Conservation (phyloP, 2,888 invertebrate genomes). For the Drosophila trichaetosa region DNA sequence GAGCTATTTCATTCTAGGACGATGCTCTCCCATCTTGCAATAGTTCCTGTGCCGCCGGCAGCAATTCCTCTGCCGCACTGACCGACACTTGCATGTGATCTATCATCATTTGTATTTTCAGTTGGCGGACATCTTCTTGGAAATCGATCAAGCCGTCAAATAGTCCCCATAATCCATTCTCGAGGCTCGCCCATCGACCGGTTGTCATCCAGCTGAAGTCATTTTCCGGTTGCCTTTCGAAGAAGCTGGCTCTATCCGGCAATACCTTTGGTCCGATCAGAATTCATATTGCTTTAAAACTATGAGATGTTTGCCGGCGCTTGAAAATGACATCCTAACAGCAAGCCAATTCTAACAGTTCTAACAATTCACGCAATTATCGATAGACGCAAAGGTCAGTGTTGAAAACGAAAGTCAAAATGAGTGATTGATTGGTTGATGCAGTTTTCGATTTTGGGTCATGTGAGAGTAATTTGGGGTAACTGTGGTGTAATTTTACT, state of each 20-base stretch:
- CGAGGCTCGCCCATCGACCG: constrained; percentile 52
- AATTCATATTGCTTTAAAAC: constrained; percentile 53
- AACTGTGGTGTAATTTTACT: no score
- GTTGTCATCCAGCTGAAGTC: constrained; percentile 61
- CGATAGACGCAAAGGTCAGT: not conserved
- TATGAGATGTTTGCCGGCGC: constrained; percentile 47
- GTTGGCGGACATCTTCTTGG: constrained; percentile 25
- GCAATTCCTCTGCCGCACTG: constrained; percentile 14
- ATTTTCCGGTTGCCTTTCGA: constrained; percentile 23
- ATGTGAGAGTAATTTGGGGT: not conserved
- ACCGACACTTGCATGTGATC: constrained; percentile 50
- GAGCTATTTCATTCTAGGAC: constrained; percentile 14
- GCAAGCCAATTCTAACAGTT: constrained; percentile 26
- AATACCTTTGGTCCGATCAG: constrained; percentile 32
- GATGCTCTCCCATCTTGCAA: constrained; percentile 10
- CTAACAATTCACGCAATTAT: no score
- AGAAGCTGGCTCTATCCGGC: constrained; percentile 36
- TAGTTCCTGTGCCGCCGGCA: constrained; percentile 9
- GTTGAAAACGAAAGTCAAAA: not conserved
- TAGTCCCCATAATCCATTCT: constrained; percentile 39
- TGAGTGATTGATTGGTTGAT: not conserved
- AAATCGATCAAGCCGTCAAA: constrained; percentile 40
- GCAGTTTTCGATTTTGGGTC: no score
- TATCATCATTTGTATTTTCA: constrained; percentile 39
- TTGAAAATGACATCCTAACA: constrained; percentile 49